Conservation (phyloP, 2,797 vertebrate species). For the Lindbergichthys nudifrons region DNA sequence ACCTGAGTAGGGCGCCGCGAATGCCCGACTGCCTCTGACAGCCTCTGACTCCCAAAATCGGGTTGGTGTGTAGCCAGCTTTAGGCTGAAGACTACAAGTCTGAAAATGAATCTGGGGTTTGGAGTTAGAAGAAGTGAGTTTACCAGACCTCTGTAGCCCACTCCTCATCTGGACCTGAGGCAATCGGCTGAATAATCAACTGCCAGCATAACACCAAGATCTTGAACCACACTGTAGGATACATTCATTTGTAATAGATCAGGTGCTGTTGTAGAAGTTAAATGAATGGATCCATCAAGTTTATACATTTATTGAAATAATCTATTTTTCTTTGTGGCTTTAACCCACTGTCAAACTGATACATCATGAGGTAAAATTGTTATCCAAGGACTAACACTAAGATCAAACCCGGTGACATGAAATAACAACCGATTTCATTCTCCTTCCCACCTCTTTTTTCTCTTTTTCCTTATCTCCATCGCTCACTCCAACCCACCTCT, state of each 20-base stretch:
- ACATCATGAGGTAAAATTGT: constrained; percentile 4
- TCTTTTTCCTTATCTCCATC: neutral
- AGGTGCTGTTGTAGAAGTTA: too few relatives aligned
- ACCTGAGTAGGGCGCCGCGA: too few relatives aligned
- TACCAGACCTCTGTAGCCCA: neutral
- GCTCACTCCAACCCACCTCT: neutral
- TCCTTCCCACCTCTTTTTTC: constrained; percentile 8
- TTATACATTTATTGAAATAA: too few relatives aligned
- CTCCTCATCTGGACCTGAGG: neutral
- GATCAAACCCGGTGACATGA: neutral
- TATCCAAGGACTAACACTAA: constrained; percentile 4
- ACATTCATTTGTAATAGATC: too few relatives aligned
- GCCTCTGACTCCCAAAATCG: too few relatives aligned
- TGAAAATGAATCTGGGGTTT: neutral
- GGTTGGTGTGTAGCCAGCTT: too few relatives aligned
- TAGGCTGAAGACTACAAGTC: neutral
- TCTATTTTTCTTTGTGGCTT: neutral
- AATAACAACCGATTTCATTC: constrained; percentile 8
- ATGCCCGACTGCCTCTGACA: too few relatives aligned
- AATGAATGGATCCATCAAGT: too few relatives aligned
- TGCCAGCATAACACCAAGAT: neutral
- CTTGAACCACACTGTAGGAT: neutral
- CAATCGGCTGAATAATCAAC: too few relatives aligned
- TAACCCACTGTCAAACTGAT: neutral
- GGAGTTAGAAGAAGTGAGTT: neutral